phyloP scores from a whole-genome alignment of 2,113 vertebrate genomes.

The Noturus placidus region DNA sequence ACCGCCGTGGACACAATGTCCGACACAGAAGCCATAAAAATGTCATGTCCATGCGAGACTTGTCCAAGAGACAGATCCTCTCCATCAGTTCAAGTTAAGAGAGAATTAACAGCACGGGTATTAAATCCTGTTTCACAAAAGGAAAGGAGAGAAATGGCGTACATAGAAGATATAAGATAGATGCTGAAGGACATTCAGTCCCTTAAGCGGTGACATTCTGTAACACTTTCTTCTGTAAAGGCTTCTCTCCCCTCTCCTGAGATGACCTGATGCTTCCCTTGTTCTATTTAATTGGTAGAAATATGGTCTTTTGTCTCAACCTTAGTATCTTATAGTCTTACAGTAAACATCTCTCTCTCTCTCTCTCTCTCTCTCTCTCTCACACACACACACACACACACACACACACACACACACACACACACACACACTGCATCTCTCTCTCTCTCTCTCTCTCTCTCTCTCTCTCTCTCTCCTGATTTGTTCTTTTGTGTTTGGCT shows the following conservation, averaged over 20 bases:
- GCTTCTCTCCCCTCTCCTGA: not conserved
- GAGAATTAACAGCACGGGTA: not conserved
- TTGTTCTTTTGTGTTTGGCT: slow-evolving; percentile 65
- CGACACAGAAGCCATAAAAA: slow-evolving; percentile 44
- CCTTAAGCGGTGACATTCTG: not conserved
- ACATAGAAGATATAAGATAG: not conserved
- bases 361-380: slow-evolving; percentile 6
- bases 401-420: too few species aligned
- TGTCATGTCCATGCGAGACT: not conserved
- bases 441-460: slow-evolving; percentile 8
- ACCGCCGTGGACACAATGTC: not conserved
- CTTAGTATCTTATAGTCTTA: not conserved
- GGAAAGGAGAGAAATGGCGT: not conserved
- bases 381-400: too few species aligned
- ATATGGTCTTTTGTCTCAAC: not conserved
- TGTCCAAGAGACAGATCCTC: too few species aligned
- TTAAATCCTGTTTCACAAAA: not conserved
- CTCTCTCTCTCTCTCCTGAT: slow-evolving; percentile 33
- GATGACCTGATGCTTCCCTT: not conserved
- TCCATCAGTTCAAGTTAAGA: not conserved
- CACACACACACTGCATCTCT: too few species aligned
- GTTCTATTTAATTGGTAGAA: not conserved
- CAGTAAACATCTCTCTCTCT: slow-evolving; percentile 4
- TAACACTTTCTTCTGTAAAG: not conserved
- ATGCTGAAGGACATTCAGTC: not conserved